phyloP scores from a whole-genome alignment of 2,113 vertebrate species.

The Boleophthalmus pectinirostris region DNA sequence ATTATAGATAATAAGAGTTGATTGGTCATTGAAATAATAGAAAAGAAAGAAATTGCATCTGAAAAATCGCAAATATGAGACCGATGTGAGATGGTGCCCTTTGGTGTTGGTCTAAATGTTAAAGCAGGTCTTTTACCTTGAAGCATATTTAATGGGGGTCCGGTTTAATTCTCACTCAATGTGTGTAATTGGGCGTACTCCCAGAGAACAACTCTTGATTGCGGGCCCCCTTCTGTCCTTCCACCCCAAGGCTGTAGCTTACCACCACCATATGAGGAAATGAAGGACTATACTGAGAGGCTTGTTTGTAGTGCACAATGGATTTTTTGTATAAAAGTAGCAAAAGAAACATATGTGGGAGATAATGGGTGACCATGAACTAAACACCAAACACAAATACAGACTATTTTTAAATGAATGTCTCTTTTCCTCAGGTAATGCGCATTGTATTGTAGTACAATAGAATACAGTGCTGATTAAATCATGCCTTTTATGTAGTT shows the following conservation, averaged over 20 bases:
- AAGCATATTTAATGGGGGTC: background rate
- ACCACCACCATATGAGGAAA: too few species aligned
- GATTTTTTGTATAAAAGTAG: background rate
- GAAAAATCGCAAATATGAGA: background rate
- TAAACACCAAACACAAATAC: too few species aligned
- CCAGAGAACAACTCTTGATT: too few species aligned
- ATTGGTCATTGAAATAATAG: background rate
- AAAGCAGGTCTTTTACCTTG: background rate
- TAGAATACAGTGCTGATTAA: background rate
- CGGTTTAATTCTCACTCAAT: background rate
- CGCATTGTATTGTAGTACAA: background rate
- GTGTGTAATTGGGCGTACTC: background rate
- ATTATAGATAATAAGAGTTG: background rate
- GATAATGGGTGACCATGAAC: background rate
- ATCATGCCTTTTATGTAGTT: background rate
- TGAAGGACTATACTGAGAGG: too few species aligned
- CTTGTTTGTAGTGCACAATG: background rate
- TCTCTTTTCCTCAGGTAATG: background rate
- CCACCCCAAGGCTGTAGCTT: too few species aligned
- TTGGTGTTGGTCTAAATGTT: background rate
- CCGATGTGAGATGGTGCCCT: background rate
- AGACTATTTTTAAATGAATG: background rate
- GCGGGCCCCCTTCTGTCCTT: too few species aligned
- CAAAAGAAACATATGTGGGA: too few species aligned
- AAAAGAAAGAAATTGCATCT: background rate